Evolutionary conservation across 2,797 vertebrate species (phyloP).

Genomic region (Hyperoplus immaculatus): DNA sequence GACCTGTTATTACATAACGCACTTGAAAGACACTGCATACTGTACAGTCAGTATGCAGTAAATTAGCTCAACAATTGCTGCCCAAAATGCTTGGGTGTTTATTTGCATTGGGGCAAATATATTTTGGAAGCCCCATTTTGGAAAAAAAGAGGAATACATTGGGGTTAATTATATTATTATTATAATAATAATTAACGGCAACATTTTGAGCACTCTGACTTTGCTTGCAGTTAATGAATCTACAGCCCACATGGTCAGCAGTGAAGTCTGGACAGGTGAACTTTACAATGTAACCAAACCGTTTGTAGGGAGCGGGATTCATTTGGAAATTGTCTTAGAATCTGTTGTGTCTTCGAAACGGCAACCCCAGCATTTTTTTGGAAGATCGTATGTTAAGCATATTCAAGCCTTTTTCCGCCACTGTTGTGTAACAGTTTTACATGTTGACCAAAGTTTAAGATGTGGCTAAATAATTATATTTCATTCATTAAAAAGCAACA

Average conservation of each 20-base stretch:
- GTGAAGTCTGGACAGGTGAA: constrained; percentile 19
- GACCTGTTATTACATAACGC: constrained; percentile 48
- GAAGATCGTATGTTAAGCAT: constrained; percentile 36
- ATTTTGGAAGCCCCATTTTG: constrained; percentile 27
- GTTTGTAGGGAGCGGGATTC: background rate
- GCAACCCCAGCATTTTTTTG: constrained; percentile 24
- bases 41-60: constrained; percentile 43
- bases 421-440: constrained; percentile 65
- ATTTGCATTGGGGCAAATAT: constrained; percentile 46
- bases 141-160: constrained; percentile 12
- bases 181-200: background rate
- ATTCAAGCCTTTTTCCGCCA: constrained; percentile 52
- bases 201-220: constrained; percentile 31
- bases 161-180: constrained; percentile 21
- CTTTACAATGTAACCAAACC: constrained; percentile 13
- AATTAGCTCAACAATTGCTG: constrained; percentile 58
- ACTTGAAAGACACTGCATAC: constrained; percentile 52
- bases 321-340: constrained; percentile 28
- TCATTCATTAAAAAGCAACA: constrained; percentile 72
- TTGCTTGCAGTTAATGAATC: constrained; percentile 36
- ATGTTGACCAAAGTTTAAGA: constrained; percentile 74
- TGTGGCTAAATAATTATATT: constrained; percentile 64
- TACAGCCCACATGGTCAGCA: constrained; percentile 34
- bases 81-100: constrained; percentile 49
- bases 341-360: constrained; percentile 31